phyloP scores from a whole-genome alignment of 2,797 vertebrate species.

The Dicrostonyx torquatus region DNA sequence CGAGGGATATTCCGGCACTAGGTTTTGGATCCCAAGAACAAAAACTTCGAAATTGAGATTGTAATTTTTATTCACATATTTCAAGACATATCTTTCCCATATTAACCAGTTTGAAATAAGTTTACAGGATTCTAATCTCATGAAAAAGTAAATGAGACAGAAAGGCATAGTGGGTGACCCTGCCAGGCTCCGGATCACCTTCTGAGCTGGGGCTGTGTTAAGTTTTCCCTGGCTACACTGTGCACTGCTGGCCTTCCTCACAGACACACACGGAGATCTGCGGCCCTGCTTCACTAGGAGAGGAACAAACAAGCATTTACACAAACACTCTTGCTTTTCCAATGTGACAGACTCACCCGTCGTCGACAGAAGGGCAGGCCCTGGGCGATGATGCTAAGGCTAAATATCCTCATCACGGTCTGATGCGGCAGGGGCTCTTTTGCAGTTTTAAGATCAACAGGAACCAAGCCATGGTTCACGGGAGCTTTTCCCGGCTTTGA shows the following conservation, averaged over 20 bases:
- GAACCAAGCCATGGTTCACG: slow-evolving; percentile 89
- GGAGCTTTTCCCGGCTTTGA: slow-evolving; percentile 91
- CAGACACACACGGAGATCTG: slow-evolving; percentile 9
- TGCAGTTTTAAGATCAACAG: slow-evolving; percentile 90
- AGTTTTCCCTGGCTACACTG: slow-evolving; percentile 1
- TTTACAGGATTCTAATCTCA: slow-evolving; percentile 45
- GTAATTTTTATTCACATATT: slow-evolving; percentile 17
- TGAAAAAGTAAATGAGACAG: slow-evolving; percentile 45
- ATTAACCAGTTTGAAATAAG: slow-evolving; percentile 39
- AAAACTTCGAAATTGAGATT: slow-evolving; percentile 15
- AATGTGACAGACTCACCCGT: slow-evolving; percentile 92
- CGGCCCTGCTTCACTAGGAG: slow-evolving; percentile 36
- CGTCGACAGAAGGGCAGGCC: slow-evolving; percentile 97
- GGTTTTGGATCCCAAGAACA: slow-evolving; percentile 22
- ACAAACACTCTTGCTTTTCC: slow-evolving; percentile 71
- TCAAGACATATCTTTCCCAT: slow-evolving; percentile 49
- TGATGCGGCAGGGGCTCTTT: slow-evolving; percentile 92
- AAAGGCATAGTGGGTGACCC: not conserved
- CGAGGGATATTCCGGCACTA: not conserved
- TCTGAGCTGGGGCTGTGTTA: not conserved
- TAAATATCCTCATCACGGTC: slow-evolving; percentile 98
- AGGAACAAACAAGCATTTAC: slow-evolving; percentile 37
- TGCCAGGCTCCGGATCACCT: not conserved
- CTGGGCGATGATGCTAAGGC: slow-evolving; percentile 99
- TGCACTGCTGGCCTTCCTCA: not conserved